Base-by-base conservation (phyloP, 2,797 vertebrate genomes). In the Lithobates sylvaticus region DNA sequence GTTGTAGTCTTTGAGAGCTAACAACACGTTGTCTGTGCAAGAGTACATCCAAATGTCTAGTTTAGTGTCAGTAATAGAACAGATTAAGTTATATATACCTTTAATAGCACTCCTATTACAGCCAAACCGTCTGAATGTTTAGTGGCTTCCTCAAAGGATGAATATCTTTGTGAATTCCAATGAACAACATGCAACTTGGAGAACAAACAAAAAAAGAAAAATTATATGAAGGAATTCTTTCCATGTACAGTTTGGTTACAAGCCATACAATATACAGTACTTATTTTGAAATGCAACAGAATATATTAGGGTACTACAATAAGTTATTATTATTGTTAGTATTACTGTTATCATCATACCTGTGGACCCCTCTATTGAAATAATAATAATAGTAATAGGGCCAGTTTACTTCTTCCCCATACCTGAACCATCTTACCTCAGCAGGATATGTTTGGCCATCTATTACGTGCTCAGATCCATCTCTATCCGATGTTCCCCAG, bases 131-230 rank as follows among this genome's bases (percentile, higher is more conserved):
- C 97, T 0, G 95, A 90, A 88, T 97, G 88, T 81, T 89, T 89
- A 32, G 93, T 95, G 58, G 98, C 97, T 0, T 98, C 96, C 0
- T 91, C 94, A 88, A 99, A 98, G 85, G 91, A 96, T 32, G 93
- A 32, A 81, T 99, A 99, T 89, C 95, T 96, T 82, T 94, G 93
- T 81, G 97, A 95, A 86, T 99, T 99, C 98, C 98, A 99, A 26
- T 99, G 98, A 36, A 99, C 98, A 84, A 99, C 94, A 69, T 99
- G 98, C 89, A 99, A 96, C 98, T 99, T 91, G 16, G 26, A 85
- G 77, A 91, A 93, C 61, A 70, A 23, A 78, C 32, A 29, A 70
- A 34, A 36, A 5, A 69, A 44, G n/a, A 44, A 44, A 1, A 9
- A 44, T 36, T 27, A 36, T 15, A 76, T 58, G 74, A 29, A 73